phyloP scores from a whole-genome alignment of 2,888 invertebrate genomes.

The Tenthredo mesomela region DNA sequence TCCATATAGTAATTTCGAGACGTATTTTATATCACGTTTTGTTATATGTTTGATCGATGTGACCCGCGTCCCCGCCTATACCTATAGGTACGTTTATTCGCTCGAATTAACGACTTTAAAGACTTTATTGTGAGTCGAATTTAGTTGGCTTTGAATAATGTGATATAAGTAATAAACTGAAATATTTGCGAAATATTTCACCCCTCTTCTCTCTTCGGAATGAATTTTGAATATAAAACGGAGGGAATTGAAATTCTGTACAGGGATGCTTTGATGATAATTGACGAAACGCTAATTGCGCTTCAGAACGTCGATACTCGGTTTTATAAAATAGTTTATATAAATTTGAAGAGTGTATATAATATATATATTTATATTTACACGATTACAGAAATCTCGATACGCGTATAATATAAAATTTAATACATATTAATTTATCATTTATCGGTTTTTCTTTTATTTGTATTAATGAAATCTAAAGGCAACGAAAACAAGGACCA shows the following conservation, averaged over 20 bases:
- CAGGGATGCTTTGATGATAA: constrained; percentile 15
- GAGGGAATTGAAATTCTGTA: neutral
- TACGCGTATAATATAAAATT: neutral
- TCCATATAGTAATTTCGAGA: neutral
- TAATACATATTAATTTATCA: neutral
- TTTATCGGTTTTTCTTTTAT: neutral
- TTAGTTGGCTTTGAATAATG: neutral
- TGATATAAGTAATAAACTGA: neutral
- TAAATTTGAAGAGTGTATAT: neutral
- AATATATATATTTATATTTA: neutral
- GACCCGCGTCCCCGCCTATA: neutral
- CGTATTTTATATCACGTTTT: neutral
- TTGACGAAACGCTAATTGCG: constrained; percentile 25
- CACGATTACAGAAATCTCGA: neutral
- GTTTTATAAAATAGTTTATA: neutral
- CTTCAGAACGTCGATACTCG: neutral
- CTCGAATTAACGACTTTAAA: neutral
- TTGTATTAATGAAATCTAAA: neutral
- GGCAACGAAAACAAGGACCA: neutral
- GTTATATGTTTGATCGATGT: constrained; percentile 20
- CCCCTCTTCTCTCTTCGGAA: neutral
- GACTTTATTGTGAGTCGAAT: neutral
- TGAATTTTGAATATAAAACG: neutral
- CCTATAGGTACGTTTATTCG: neutral
- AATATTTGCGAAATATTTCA: neutral